Evolutionary conservation across 2,113 vertebrate genomes (phyloP).

Genomic region (Planiliza haematocheilus): DNA sequence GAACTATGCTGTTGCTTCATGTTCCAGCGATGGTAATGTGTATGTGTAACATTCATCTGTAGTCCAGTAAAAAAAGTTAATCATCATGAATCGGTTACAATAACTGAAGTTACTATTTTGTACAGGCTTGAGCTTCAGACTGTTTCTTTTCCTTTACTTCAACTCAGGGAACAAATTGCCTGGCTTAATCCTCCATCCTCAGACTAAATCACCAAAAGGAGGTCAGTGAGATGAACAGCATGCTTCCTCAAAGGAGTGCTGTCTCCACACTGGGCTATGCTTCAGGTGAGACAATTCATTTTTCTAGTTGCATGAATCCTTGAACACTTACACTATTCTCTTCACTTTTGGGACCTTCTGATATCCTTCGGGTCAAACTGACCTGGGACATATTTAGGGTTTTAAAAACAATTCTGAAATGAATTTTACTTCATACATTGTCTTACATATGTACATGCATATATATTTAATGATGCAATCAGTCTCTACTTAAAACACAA

Average conservation of each 20-base stretch:
- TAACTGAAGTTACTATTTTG: neutral
- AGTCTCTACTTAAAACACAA: no score
- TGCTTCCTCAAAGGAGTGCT: constrained; percentile 80
- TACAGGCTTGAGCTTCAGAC: neutral
- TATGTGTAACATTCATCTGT: neutral
- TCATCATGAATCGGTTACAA: neutral
- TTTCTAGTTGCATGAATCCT: neutral
- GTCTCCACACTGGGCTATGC: constrained; percentile 72
- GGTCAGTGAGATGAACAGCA: constrained; percentile 77
- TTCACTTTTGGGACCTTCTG: no score
- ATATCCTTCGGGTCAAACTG: no score
- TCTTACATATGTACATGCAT: no score
- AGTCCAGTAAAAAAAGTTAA: neutral
- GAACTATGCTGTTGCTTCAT: neutral
- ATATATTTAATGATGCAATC: no score
- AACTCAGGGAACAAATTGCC: constrained; percentile 19
- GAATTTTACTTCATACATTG: no score
- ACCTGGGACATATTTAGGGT: no score
- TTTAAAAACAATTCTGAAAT: no score
- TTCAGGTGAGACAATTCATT: constrained; percentile 72
- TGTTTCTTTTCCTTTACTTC: constrained; percentile 7
- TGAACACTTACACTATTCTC: neutral
- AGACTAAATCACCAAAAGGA: constrained; percentile 38
- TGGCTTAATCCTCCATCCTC: constrained; percentile 43
- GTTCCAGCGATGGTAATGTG: neutral